A percentile compares a stretch with the other conserved stretches of the same genome.
Evolutionary conservation across 2,113 vertebrate genomes (phyloP).

Genomic region (Clarias macrocephalus): DNA sequence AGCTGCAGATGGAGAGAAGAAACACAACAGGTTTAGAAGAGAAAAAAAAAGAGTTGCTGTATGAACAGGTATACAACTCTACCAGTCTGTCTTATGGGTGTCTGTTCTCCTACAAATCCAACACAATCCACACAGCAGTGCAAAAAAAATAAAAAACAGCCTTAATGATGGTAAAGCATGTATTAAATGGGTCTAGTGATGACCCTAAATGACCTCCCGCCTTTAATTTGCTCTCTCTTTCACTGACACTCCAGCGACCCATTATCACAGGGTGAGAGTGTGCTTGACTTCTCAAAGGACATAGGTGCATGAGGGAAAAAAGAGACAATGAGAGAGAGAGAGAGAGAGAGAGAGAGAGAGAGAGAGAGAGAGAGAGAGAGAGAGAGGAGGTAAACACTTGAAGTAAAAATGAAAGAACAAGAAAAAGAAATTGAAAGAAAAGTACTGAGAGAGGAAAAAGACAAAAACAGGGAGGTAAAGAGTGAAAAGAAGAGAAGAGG

Average conservation of each 20-base stretch:
- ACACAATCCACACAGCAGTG: background rate
- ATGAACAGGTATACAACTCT: background rate
- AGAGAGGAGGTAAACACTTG: no score
- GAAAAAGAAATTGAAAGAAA: background rate
- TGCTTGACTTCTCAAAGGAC: background rate
- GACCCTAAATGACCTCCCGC: background rate
- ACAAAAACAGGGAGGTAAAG: no score
- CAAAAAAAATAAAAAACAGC: background rate
- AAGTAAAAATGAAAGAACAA: no score
- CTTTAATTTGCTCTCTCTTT: background rate
- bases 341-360: background rate
- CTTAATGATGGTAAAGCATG: background rate
- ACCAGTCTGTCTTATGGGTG: background rate
- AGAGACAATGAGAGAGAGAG: background rate
- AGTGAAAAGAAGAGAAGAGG: no score
- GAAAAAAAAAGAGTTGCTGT: background rate
- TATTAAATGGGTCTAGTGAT: background rate
- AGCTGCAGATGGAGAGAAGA: constrained; percentile 74
- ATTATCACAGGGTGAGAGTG: background rate
- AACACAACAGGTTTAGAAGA: constrained; percentile 60
- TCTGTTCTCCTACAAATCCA: background rate
- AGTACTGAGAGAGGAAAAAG: background rate
- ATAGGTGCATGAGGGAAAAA: background rate
- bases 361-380: no score
- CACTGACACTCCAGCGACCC: background rate